Evolutionary conservation across 2,888 invertebrate species (phyloP).

Genomic region (Poecilobothrus nobilitatus): DNA sequence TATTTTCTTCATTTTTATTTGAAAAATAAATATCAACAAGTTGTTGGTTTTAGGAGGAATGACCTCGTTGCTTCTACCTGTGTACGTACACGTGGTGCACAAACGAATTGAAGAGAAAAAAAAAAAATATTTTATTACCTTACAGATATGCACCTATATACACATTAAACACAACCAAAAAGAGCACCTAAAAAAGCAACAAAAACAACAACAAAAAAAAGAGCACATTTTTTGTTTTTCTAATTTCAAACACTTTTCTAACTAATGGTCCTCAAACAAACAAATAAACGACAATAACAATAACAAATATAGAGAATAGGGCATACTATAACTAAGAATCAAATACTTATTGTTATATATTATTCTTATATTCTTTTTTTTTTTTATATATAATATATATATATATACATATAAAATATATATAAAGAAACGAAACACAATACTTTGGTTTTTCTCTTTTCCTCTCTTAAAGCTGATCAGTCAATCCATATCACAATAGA

Average conservation of each 20-base stretch:
- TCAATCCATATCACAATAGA: too few relatives aligned
- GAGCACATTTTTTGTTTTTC: not conserved
- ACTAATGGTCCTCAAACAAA: conserved; percentile 2
- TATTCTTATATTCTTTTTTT: too few relatives aligned
- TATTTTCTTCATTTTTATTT: not conserved
- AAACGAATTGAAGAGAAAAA: too few relatives aligned
- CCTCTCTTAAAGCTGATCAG: too few relatives aligned
- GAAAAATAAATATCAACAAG: not conserved
- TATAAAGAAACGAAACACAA: too few relatives aligned
- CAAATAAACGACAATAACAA: too few relatives aligned
- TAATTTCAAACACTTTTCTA: not conserved
- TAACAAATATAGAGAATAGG: not conserved
- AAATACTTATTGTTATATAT: not conserved
- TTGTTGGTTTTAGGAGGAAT: not conserved
- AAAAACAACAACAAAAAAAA: too few relatives aligned
- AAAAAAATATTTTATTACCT: not conserved
- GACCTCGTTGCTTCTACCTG: not conserved
- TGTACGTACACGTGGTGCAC: not conserved
- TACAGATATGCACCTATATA: not conserved
- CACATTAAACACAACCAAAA: not conserved
- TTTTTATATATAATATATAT: too few relatives aligned
- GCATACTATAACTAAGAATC: not conserved
- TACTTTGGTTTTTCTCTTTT: too few relatives aligned
- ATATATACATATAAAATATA: too few relatives aligned
- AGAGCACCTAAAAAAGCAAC: not conserved